Evolutionary conservation across 2,113 vertebrate genomes (phyloP).

Genomic region (Ameiurus melas): DNA sequence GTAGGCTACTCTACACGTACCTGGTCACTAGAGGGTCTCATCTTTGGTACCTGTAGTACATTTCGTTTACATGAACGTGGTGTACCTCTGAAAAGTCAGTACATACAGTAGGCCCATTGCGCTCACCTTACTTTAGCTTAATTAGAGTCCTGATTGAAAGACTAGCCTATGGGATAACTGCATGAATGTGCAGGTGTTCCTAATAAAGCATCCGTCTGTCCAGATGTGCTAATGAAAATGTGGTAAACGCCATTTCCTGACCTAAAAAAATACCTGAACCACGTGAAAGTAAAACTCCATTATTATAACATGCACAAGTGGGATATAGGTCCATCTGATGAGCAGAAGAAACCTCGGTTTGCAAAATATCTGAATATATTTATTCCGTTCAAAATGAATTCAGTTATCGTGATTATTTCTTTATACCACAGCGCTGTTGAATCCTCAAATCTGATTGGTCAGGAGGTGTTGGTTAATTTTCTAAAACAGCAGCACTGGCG

Average conservation of each 20-base stretch:
- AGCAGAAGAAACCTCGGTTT: background rate
- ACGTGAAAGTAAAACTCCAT: background rate
- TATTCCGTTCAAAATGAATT: no score
- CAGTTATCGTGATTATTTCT: background rate
- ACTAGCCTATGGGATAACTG: no score
- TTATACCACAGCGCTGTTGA: background rate
- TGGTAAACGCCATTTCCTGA: background rate
- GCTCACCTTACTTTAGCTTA: background rate
- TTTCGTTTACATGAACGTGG: background rate
- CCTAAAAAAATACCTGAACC: background rate
- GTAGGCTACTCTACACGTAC: background rate
- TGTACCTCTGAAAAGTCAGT: no score
- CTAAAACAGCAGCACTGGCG: background rate
- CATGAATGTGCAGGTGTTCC: no score
- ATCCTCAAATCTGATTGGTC: background rate
- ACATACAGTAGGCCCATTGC: background rate
- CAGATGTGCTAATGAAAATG: background rate
- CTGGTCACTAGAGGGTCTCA: background rate
- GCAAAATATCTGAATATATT: no score
- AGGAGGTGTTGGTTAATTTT: background rate
- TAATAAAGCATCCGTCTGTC: background rate
- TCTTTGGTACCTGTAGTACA: background rate
- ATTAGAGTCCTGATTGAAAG: no score
- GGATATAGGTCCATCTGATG: background rate
- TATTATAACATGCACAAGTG: background rate